Evolutionary conservation across 2,888 invertebrate species (phyloP), one percentile per base, ranked within the genome.

Genomic region (Drosophila differens): DNA sequence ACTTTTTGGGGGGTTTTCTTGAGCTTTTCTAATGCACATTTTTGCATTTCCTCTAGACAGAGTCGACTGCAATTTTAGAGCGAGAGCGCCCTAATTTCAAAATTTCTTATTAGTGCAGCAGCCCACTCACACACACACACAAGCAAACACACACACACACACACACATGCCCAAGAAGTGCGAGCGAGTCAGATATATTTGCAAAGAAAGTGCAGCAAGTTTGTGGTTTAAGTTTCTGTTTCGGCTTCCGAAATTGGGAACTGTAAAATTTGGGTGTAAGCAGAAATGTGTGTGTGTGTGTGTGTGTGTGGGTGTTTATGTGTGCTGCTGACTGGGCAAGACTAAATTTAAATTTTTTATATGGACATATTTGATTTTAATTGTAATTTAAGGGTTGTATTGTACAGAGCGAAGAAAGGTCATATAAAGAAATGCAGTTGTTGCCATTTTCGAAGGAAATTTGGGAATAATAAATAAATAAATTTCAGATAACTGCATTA

Each of bases 11-110:
- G 70, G 89, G 83, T 81, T 79, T 84, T 86, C 85, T 86, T 86
- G 91, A 89, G 81, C 89, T 90, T 89, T 90, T 83, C 85, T 83
- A 90, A 85, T 85, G 91, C 91, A 86, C 90, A 86, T 86, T 86
- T 86, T 86, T 86, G 85, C 85, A 86, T 89, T 90, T 85, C 73
- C 79, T 70, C 73, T 72, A 89, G 89, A 90, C 72, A 83, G 84
- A 90, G 91, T 63, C 70, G 59, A 74, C 78, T 78, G 90, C 70
- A 64, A 32, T 58, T 83, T 47, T 53, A 88, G 84, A 85, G 90
- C 68, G 86, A 90, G 85, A 81, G 72, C 58, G 74, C 57, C 44
- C 62, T 64, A 81, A 89, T 69, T 90, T 61, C 73, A 60, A 83
- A 87, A 83, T 89, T 90, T 86, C 85, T 86, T 86, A 86, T 89